Evolutionary conservation across 1,140 invertebrate genomes (phyloP), one percentile per base, ranked within the genome.

Genomic region (Neuroterus valhalla): DNA sequence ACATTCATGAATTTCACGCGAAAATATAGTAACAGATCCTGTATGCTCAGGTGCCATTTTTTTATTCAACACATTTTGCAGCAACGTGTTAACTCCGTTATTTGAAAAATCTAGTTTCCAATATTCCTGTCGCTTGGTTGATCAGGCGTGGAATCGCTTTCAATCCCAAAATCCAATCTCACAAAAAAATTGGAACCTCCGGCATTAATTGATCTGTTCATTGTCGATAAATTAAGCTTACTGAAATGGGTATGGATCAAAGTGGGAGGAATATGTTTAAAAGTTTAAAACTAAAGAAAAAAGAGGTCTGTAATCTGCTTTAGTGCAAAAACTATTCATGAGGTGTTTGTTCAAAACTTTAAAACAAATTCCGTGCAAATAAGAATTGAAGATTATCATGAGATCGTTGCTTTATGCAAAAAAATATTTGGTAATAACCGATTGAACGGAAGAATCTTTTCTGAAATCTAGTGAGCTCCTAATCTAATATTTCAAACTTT

Each of bases 21-120:
- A 15, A 12, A 10, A 55, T 12, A 55, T 21, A 31, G 26, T 12
- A 26, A 12, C 4, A 2, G 21, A 55, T 55, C 26, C 15, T 55
- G 11, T 55, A 31, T 62, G 12, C 11, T 3, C 21, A 21, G 3
- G 31, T n/a, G n/a, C 23, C 26, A 62, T 62, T 62, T 31, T 62
- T 62, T 62, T 38, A 62, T 62, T 38, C 14, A 38, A 62, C 55
- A 38, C 55, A 26, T n/a, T 62, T 62, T 62, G 55, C 15, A 23
- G 55, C 26, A 23, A 62, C 55, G 55, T 14, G 55, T 31, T 38
- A 55, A 55, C 50, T 55, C n/a, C 55, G 55, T 62, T 38, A 62
- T 62, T 62, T 62, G 55, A 62, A 62, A 62, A 62, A 62, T 26
- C 55, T 62, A 62, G 26, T 62, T 62, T 62, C 55, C 55, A 31